phyloP scores from a whole-genome alignment of 23 tunicate genomes.

The Ciona savignyi region DNA sequence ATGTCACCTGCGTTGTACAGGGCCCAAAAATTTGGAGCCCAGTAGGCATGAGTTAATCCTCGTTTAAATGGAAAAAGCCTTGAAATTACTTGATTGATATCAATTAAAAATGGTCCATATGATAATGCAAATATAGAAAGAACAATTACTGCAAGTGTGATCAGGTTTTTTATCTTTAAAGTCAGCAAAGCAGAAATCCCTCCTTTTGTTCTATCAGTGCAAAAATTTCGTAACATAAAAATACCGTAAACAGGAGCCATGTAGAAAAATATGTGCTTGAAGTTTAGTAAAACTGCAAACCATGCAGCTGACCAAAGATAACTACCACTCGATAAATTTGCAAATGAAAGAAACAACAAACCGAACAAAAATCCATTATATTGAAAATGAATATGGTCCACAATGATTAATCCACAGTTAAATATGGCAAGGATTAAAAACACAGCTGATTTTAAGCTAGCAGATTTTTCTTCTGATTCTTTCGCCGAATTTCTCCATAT shows the following conservation, averaged over 20 bases:
- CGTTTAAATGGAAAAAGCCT: slow-evolving; percentile 92
- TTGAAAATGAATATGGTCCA: slow-evolving; percentile 95
- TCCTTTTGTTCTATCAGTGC: slow-evolving; percentile 27
- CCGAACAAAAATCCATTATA: slow-evolving; percentile 93
- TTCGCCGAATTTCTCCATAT: background rate
- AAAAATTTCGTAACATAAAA: slow-evolving; percentile 37
- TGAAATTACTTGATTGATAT: slow-evolving; percentile 24
- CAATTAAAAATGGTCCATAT: slow-evolving; percentile 48
- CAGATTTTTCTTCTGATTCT: background rate
- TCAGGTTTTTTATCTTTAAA: slow-evolving; percentile 12
- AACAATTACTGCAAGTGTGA: slow-evolving; percentile 50
- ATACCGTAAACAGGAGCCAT: slow-evolving; percentile 92
- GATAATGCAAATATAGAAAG: slow-evolving; percentile 33
- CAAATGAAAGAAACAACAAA: slow-evolving; percentile 55
- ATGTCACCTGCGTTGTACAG: slow-evolving; percentile 76
- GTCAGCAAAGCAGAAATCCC: slow-evolving; percentile 19
- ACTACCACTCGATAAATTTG: slow-evolving; percentile 14
- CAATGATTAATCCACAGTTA: slow-evolving; percentile 58
- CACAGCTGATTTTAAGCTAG: background rate
- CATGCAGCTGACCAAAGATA: slow-evolving; percentile 44
- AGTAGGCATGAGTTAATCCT: slow-evolving; percentile 95
- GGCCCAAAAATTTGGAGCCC: slow-evolving; percentile 98
- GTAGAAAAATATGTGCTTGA: slow-evolving; percentile 89
- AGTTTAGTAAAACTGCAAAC: slow-evolving; percentile 83
- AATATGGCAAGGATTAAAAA: slow-evolving; percentile 36